phyloP scores from a whole-genome alignment of 2,888 invertebrate species.

The Pseudoips prasinana region DNA sequence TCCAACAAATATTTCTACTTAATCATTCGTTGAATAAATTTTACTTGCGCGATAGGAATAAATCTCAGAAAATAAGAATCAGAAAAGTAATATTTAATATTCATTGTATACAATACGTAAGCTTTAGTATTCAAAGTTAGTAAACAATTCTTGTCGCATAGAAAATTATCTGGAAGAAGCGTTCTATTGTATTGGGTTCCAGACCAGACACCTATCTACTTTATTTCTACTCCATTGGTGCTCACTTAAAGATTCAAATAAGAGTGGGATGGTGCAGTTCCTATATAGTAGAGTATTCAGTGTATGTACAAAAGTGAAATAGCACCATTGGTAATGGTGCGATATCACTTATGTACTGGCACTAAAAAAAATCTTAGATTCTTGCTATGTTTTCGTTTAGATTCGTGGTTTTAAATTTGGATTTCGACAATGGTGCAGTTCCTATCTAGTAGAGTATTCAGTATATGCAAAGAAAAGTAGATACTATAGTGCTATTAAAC shows the following conservation, averaged over 20 bases:
- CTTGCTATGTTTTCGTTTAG: no score
- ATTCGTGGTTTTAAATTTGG: no score
- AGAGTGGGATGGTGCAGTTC: constrained; percentile 41
- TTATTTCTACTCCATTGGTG: constrained; percentile 53
- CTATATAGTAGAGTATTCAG: no score
- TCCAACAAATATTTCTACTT: constrained; percentile 30
- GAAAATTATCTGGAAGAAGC: constrained; percentile 49
- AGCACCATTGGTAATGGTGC: no score
- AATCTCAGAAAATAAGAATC: constrained; percentile 47
- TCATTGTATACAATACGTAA: constrained; percentile 49
- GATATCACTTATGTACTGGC: no score
- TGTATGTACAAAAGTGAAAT: no score
- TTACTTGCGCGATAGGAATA: constrained; percentile 31
- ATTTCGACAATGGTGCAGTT: no score
- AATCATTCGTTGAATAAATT: constrained; percentile 31
- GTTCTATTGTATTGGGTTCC: constrained; percentile 43
- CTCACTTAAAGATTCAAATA: constrained; percentile 56
- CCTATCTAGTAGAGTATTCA: no score
- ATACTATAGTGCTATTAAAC: no score
- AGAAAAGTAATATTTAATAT: constrained; percentile 50
- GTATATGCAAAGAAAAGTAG: no score
- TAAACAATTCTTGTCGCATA: constrained; percentile 52
- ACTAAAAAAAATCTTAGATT: no score
- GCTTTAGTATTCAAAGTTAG: constrained; percentile 48
- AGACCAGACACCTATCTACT: constrained; percentile 54